Base-by-base conservation (phyloP, 1,140 invertebrate genomes). In the Euura lappo region DNA sequence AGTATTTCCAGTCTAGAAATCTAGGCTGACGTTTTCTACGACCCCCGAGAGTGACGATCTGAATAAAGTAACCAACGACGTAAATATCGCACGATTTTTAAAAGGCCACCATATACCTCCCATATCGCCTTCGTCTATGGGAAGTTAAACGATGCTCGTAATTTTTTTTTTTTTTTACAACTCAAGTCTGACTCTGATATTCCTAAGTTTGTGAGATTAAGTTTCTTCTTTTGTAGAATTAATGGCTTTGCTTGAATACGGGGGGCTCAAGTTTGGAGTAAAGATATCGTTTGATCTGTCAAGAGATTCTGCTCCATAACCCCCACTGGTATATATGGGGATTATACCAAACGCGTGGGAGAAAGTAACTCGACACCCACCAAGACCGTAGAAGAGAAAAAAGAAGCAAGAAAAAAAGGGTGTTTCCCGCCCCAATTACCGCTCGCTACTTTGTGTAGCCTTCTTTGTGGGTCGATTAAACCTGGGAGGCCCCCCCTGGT, bases 261-360 rank as follows among this genome's bases (percentile, higher is more conserved):
- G 51, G 51, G 51, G 8, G 28, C 28, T 60, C 51, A 8, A 60
- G 8, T 60, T 60, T n/a, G 13, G 51, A 60, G 51, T 60, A 60
- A 60, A 60, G 51, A 60, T 5, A 60, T 60, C 51, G 51, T 60
- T 60, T 60, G 51, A 60, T 60, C 51, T 60, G 51, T 60, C 51
- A n/a, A 60, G 51, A 60, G 51, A 60, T 60, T n/a, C 51, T n/a
- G 8, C 51, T n/a, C 47, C 47, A 7, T 51, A 7, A 7, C 47
- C 47, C 2, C 47, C 47, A 28, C 28, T 28, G 28, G 28, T 28
- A 28, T 28, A 28, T 28, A 28, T 28, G 28, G 28, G 28, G 28
- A 28, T 28, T 28, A 28, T 28, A 60, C 10, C 51, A 8, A 6
- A 8, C 51, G 6, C 51, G 51, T 60, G 51, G 51, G 51, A 60